Conservation (phyloP, 2,888 invertebrate genomes). For the Girardia tigrina region DNA sequence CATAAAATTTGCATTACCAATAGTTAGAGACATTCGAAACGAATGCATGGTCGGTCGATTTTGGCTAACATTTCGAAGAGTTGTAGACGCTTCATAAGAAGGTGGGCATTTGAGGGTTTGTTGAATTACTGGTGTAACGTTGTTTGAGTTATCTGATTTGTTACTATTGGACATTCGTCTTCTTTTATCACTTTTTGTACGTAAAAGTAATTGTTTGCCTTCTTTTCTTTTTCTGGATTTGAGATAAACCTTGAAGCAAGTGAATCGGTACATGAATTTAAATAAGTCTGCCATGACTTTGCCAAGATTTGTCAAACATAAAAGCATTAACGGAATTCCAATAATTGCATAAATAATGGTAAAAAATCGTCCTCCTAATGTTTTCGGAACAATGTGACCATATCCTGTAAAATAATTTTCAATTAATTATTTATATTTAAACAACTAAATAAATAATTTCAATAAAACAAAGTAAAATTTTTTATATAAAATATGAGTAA, state of each 20-base stretch:
- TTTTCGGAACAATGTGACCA: conserved; percentile 49
- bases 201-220: background rate
- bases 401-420: conserved; percentile 45
- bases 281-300: conserved; percentile 53
- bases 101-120: background rate
- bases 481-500: no score
- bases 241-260: conserved; percentile 31
- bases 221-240: background rate
- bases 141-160: background rate
- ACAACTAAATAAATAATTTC: no score
- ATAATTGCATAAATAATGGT: conserved; percentile 50
- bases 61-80: background rate
- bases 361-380: conserved; percentile 48
- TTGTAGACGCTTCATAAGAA: background rate
- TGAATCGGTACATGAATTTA: conserved; percentile 48
- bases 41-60: background rate
- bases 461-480: no score
- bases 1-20: background rate
- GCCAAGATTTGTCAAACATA: conserved; percentile 54
- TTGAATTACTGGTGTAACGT: background rate
- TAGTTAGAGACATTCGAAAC: background rate
- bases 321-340: conserved; percentile 53
- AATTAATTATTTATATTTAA: no score
- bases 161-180: background rate
- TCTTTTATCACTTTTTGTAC: background rate